A percentile compares a stretch with the other conserved stretches of the same genome.
Evolutionary conservation across 2,113 vertebrate genomes (phyloP).

Genomic region (Mastomys coucha): DNA sequence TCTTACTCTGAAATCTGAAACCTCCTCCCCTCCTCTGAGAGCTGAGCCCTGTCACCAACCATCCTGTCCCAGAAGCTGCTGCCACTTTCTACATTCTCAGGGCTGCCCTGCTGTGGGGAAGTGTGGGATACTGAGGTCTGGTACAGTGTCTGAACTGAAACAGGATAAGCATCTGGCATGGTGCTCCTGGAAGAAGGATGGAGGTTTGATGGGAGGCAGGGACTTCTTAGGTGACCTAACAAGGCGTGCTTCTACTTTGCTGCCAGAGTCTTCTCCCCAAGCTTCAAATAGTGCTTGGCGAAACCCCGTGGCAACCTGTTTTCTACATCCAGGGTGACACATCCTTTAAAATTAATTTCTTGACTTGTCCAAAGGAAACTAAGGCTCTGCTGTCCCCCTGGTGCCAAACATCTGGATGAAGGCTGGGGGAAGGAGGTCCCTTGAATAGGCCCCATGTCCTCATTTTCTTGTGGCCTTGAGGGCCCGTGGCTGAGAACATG

Average conservation of each 20-base stretch:
- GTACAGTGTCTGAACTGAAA: constrained; percentile 73
- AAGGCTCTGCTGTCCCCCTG: constrained; percentile 2
- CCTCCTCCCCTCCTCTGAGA: constrained; percentile 74
- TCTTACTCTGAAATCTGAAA: constrained; percentile 84
- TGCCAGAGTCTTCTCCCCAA: constrained; percentile 74
- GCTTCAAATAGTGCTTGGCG: constrained; percentile 80
- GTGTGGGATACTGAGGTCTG: constrained; percentile 64
- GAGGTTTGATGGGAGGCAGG: neutral
- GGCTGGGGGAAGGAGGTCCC: neutral
- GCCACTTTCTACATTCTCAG: constrained; percentile 78
- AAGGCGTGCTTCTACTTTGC: neutral
- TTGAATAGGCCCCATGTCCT: constrained; percentile 44
- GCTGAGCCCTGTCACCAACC: constrained; percentile 84
- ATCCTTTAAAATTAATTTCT: constrained; percentile 72
- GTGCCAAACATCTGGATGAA: constrained; percentile 71
- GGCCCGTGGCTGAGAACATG: constrained; percentile 33
- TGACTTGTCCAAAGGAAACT: constrained; percentile 73
- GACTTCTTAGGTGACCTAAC: neutral
- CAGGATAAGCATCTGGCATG: constrained; percentile 75
- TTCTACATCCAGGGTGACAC: constrained; percentile 73
- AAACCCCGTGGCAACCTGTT: constrained; percentile 81
- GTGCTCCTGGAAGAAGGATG: constrained; percentile 77
- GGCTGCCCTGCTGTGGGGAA: constrained; percentile 71
- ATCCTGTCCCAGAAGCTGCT: constrained; percentile 80
- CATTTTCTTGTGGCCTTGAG: constrained; percentile 51